Base-by-base conservation (phyloP, 1,140 invertebrate genomes). In the Hesperophylax magnus region DNA sequence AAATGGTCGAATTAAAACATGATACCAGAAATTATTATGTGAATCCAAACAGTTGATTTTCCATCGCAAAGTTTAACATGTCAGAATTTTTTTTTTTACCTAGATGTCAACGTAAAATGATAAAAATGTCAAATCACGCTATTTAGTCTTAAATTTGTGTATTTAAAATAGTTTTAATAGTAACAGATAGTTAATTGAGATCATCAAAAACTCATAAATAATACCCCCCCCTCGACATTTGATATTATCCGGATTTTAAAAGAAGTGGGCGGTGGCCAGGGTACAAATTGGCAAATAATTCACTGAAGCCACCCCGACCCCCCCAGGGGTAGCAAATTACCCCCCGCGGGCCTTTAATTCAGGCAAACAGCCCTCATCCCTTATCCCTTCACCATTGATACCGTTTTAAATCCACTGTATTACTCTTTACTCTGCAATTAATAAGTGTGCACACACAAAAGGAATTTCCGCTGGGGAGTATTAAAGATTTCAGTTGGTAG, bases 201-300 rank as follows among this genome's bases (percentile, higher is more conserved):
- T 11, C 9, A 20, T 2, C 8, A 18, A 58, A n/a, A n/a, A 1
- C 22, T 31, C 61, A 27, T 52, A n/a, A 71, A 47, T 47, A 53
- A 34, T 67, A 9, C 1, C 7, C 31, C 31, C 39, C 34, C 2
- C 8, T 2, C 14, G 22, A 9, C 22, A 75, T 20, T 24, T 75
- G 24, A 27, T 75, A 31, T 27, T 75, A 56, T 75, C 20, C 27
- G 6, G 1, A 14, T 75, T 75, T 58, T 58, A 56, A 75, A 75
- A 75, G 52, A 75, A 75, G 31, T 58, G 72, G 69, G 69, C 60
- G 63, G 69, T 27, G 77, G 72, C 71, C 69, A 27, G 65, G 47
- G 71, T 58, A 82, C 78, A 82, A 82, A 67, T 79, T 82, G 58
- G 54, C 77, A 60, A 79, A 82, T 79, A 82, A 77, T 78, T 74